phyloP scores from a whole-genome alignment of 2,113 vertebrate genomes.

The Misgurnus mizolepis region DNA sequence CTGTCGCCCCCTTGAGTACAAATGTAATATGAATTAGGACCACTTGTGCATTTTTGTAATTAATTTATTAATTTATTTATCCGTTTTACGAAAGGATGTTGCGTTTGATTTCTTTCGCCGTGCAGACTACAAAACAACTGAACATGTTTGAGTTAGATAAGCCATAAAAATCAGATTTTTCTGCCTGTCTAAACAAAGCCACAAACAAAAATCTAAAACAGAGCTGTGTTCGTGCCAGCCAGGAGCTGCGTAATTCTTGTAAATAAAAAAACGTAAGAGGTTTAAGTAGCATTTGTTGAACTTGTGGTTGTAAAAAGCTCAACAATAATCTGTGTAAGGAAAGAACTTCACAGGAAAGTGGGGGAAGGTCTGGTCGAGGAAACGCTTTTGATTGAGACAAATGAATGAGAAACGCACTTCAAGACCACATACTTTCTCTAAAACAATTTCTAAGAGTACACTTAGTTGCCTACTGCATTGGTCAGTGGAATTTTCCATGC shows the following conservation, averaged over 20 bases:
- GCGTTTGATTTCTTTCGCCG: no score
- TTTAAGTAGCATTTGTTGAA: slow-evolving; percentile 15
- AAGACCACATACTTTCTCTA: slow-evolving; percentile 13
- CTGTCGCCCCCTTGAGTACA: no score
- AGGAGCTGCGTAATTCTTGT: not conserved
- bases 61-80: no score
- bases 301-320: slow-evolving; percentile 18
- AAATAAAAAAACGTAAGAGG: not conserved
- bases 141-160: not conserved
- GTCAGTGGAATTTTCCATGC: slow-evolving; percentile 3
- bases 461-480: slow-evolving; percentile 18
- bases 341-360: slow-evolving; percentile 23
- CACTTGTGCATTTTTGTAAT: no score
- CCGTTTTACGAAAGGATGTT: no score
- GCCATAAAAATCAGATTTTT: not conserved
- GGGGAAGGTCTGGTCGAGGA: not conserved
- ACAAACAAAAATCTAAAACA: not conserved
- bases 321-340: slow-evolving; percentile 22
- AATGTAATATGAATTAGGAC: no score
- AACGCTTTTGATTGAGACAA: not conserved
- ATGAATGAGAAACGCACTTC: not conserved
- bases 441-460: not conserved
- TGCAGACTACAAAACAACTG: not conserved
- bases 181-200: not conserved
- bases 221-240: not conserved